Conservation (phyloP, 2,888 invertebrate species). For the Lissocephala sabroskyi region DNA sequence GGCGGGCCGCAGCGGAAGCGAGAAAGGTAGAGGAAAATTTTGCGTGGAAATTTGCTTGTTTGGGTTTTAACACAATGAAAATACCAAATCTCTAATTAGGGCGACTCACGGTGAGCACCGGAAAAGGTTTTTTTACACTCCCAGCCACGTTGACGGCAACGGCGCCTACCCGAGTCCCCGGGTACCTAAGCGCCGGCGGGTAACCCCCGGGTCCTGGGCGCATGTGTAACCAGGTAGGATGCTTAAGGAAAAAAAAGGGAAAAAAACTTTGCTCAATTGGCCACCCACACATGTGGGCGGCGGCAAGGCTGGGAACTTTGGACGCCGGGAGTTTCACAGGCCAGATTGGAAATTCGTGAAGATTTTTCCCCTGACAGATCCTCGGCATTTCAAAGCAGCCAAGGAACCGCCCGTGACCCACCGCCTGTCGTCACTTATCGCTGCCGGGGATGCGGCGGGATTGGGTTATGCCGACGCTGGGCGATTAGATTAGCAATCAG, state of each 20-base stretch:
- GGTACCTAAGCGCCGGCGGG: constrained; percentile 48
- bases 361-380: constrained; percentile 32
- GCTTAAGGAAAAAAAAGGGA: constrained; percentile 19
- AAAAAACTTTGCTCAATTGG: constrained; percentile 42
- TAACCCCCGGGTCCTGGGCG: constrained; percentile 22
- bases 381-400: constrained; percentile 38
- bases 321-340: constrained; percentile 46
- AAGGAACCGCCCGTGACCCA: too few species aligned
- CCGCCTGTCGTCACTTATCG: too few species aligned
- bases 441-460: too few species aligned
- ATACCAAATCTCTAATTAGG: constrained; percentile 60
- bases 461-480: not conserved
- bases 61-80: constrained; percentile 66
- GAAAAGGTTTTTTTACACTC: constrained; percentile 60
- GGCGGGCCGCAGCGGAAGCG: constrained; percentile 15
- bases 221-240: not conserved
- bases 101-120: constrained; percentile 38
- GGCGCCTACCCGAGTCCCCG: not conserved
- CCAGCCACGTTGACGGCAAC: too few species aligned
- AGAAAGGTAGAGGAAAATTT: constrained; percentile 22
- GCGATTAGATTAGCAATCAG: constrained; percentile 53
- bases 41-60: constrained; percentile 45
- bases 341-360: constrained; percentile 26
- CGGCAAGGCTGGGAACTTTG: constrained; percentile 38
- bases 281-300: constrained; percentile 43